Conservation (phyloP, 2,113 vertebrate species). For the Proterorhinus semilunaris region DNA sequence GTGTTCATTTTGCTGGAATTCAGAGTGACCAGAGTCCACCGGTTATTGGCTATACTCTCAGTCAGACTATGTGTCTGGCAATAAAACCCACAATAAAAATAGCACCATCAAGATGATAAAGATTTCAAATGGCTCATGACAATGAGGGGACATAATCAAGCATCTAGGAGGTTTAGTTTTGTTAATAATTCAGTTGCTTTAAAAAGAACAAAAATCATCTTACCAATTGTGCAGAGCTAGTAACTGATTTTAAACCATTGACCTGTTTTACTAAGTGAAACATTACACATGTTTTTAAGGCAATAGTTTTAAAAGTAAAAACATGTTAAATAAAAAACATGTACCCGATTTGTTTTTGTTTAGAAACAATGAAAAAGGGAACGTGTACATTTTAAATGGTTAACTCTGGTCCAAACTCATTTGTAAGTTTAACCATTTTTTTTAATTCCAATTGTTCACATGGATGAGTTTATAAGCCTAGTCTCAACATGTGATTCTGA, state of each 20-base stretch:
- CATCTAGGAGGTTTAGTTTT: neutral
- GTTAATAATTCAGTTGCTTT: neutral
- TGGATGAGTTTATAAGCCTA: no score
- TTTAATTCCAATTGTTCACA: no score
- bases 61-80: conserved; percentile 34
- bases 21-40: conserved; percentile 6
- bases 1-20: conserved; percentile 10
- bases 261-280: neutral
- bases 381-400: no score
- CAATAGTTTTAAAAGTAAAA: neutral
- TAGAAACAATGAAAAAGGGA: no score
- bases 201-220: conserved; percentile 11
- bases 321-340: neutral
- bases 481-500: no score
- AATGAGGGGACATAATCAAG: neutral
- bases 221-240: conserved; percentile 2
- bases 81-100: conserved; percentile 20
- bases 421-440: no score
- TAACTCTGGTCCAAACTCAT: no score
- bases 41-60: neutral
- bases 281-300: neutral
- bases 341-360: no score
- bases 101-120: conserved; percentile 9
- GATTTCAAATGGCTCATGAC: neutral
- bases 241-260: no score